phyloP scores from a whole-genome alignment of 1,140 invertebrate species.

The Scaptomyza graminum region DNA sequence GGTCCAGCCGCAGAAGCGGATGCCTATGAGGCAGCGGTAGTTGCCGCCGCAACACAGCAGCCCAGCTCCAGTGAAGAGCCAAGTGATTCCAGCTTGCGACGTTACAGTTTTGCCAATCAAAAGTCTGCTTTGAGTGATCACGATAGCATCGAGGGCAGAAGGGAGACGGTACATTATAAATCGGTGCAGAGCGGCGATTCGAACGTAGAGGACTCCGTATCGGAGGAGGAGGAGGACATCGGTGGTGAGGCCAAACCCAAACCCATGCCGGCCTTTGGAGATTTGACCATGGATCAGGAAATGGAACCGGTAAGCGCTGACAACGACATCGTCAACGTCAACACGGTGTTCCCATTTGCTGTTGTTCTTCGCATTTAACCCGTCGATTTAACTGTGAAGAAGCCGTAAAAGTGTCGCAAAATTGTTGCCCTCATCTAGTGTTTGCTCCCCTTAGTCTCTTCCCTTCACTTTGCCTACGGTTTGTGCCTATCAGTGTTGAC shows the following conservation, averaged over 20 bases:
- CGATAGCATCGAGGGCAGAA: constrained; percentile 67
- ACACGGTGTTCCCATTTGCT: constrained; percentile 24
- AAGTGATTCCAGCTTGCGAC: constrained; percentile 70
- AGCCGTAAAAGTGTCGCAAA: neutral
- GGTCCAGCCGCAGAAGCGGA: constrained; percentile 59
- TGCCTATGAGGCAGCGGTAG: constrained; percentile 64
- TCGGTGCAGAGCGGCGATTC: constrained; percentile 69
- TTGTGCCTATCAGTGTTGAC: neutral
- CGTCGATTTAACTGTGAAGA: neutral
- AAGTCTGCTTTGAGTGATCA: constrained; percentile 63
- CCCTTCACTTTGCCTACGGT: neutral
- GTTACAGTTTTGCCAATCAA: constrained; percentile 58
- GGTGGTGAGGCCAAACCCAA: constrained; percentile 44
- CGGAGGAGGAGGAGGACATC: constrained; percentile 6
- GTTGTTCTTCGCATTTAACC: neutral
- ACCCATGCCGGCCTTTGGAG: constrained; percentile 85
- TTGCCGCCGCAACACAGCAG: constrained; percentile 63
- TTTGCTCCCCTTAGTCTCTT: neutral
- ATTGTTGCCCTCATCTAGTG: neutral
- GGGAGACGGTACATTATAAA: constrained; percentile 61
- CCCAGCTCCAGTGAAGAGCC: constrained; percentile 63
- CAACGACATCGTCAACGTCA: constrained; percentile 4
- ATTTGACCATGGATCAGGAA: constrained; percentile 84
- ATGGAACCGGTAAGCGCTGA: constrained; percentile 78
- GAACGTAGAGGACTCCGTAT: constrained; percentile 24